Conservation (phyloP, 1,140 invertebrate species). For the Melipona quadrifasciata region DNA sequence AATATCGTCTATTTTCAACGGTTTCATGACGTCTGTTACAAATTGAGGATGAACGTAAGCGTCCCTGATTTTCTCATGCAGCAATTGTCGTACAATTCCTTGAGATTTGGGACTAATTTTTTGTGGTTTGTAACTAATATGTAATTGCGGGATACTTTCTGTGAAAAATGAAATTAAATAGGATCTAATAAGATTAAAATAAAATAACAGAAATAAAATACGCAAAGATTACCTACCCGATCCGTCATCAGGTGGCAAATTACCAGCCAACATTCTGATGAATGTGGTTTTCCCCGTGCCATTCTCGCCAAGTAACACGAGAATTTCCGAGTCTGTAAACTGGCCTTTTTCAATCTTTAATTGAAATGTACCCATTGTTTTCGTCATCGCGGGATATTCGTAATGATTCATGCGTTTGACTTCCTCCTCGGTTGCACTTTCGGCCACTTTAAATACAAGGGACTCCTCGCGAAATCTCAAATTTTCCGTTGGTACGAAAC, state of each 20-base stretch:
- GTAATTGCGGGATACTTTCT: conserved; percentile 93
- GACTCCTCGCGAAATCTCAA: conserved; percentile 98
- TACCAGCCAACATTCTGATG: conserved; percentile 98
- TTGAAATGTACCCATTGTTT: conserved; percentile 92
- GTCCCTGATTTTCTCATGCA: conserved; percentile 98
- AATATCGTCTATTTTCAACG: conserved; percentile 98
- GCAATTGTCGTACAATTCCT: conserved; percentile 93
- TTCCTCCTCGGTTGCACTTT: conserved; percentile 98
- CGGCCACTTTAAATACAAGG: conserved; percentile 98
- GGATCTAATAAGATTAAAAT: neutral
- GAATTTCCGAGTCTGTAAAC: conserved; percentile 99
- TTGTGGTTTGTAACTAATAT: conserved; percentile 99
- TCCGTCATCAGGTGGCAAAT: conserved; percentile 95
- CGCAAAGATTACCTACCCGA: conserved; percentile 81
- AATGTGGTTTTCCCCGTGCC: conserved; percentile 99
- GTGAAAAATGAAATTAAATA: conserved; percentile 47
- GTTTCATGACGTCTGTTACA: conserved; percentile 99
- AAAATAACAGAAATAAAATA: too few relatives aligned
- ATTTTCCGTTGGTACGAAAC: conserved; percentile 99
- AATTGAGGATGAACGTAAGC: conserved; percentile 98
- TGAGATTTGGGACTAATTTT: conserved; percentile 99
- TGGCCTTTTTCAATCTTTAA: conserved; percentile 93
- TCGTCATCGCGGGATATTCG: conserved; percentile 95
- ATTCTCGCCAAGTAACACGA: conserved; percentile 99
- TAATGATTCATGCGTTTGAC: conserved; percentile 98